Base-by-base conservation (phyloP, 2,113 vertebrate species). In the Nibea coibor region DNA sequence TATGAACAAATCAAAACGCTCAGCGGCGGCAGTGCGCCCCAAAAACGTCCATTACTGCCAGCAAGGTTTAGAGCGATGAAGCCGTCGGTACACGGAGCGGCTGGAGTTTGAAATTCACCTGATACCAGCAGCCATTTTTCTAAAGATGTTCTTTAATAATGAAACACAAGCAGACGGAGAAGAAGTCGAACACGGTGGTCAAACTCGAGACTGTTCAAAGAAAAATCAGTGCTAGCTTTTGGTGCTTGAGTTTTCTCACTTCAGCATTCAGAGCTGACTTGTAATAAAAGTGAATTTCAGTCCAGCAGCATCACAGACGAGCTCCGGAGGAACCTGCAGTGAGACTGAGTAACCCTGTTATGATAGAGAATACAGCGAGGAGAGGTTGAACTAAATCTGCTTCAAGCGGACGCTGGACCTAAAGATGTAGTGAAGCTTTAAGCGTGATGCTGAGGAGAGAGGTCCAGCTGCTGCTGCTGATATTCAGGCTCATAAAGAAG, bases 1-100 rank as follows among this genome's bases (percentile, higher is more conserved):
- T 83, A 78, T 86, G 69, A 66, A 83, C 39, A 65, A 56, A 83
- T 85, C 51, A 69, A 80, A 35, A 82, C 5, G 56, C 67, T 73
- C 54, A 3, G 74, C 50, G 7, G 8, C 43, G 0, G 7, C 14
- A 0, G 24, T 56, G 57, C 35, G 0, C 42, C 42, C 65, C 47
- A 51, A 51, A 78, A 71, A 69, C 75, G 56, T 68, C 79, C 75
- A 72, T 72, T 79, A 82, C 53, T 80, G 68, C 75, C 50, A 54
- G n/a, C 39, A 10, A 24, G 67, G 42, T 20, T 82, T 15, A 65
- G 26, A 77, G 57, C 28, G 0, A 24, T 1, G 53, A 16, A 4
- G 6, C 17, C 8, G 61, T 20, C 3, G 0, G 26, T 8, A 8
- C 7, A 9, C 5, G 22, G 20, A 54, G 69, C 50, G 15, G 19